Evolutionary conservation across 2,888 invertebrate species (phyloP), one percentile per base, ranked within the genome.

Genomic region (Xestobium rufovillosum): DNA sequence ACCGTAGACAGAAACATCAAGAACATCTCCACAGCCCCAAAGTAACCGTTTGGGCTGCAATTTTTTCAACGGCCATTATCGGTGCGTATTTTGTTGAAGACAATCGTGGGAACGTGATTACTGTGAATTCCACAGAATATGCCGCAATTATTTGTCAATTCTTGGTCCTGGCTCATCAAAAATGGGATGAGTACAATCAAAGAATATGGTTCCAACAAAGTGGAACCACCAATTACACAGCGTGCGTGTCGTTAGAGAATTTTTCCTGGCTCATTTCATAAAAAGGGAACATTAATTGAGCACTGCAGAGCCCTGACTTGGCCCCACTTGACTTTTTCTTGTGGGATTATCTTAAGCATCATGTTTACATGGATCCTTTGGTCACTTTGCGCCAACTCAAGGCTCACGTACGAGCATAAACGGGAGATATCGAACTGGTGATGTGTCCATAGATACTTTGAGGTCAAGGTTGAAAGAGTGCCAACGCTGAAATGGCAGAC

Each of bases 301-400:
- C 23, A 19, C 23, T n/a, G n/a, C 23, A n/a, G 23, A 19, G 23
- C n/a, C 23, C n/a, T 19, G 23, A 19, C 23, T 19, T 19, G n/a
- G n/a, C 23, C 23, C 23, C 23, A 19, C 23, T n/a, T 19, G 23
- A 19, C n/a, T 19, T 8, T 19, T 19, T 19, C 23, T 19, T 19
- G 23, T 19, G 23, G 23, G 23, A n/a, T 6, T 19, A 19, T 19
- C 23, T 19, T n/a, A 19, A 19, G n/a, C 23, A 19, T 6, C 23
- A n/a, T 19, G 23, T 19, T 19, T 19, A 8, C 23, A n/a, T 19
- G n/a, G n/a, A 19, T 19, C 23, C 23, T 19, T n/a, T n/a, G 23
- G 23, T n/a, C 23, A 19, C 6, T 19, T 19, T 19, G 23, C 23
- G 6, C 6, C 23, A 19, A 19, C n/a, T 19, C 6, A 19, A 19